Percentiles rank a stretch among this genome's conserved stretches.
These are phyloP conservation scores for Neosalanx taihuensis DNA, from an alignment of 2,797 vertebrate species.

Conservation along the genomic window DNA sequence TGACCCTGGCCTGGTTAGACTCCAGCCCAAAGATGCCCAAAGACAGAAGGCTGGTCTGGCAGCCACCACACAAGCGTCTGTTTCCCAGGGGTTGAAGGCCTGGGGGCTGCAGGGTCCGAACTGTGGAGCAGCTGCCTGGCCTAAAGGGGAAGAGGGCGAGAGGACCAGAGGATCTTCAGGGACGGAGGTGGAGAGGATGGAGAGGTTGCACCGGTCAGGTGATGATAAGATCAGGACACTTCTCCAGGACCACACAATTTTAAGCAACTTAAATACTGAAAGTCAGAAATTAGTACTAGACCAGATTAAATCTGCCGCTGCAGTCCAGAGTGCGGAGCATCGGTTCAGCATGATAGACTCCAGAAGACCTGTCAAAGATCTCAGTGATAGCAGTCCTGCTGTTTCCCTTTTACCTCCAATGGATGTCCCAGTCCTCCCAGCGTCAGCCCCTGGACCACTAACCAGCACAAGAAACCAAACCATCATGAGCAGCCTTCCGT, in stretches of 20 bases:
- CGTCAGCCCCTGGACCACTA: background rate
- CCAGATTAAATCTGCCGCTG: conserved; percentile 7
- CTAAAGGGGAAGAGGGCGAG: background rate
- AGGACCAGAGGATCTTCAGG: background rate
- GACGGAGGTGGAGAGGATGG: conserved; percentile 17
- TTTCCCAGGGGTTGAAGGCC: conserved; percentile 1
- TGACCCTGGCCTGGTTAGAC: conserved; percentile 1
- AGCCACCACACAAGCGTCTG: conserved; percentile 2
- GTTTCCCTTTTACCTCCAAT: background rate
- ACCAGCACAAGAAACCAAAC: background rate
- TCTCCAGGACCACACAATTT: conserved; percentile 46
- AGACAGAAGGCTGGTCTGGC: conserved; percentile 13
- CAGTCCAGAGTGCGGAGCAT: background rate
- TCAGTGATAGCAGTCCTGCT: background rate
- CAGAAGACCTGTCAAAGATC: background rate
- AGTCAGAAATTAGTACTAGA: conserved; percentile 22
- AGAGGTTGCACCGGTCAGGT: conserved; percentile 13
- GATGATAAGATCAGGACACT: conserved; percentile 34
- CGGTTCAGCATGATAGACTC: conserved; percentile 3
- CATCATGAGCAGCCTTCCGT: background rate
- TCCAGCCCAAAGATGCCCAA: conserved; percentile 29
- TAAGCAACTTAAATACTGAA: conserved; percentile 28
- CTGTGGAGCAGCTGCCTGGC: background rate
- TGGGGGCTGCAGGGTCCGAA: background rate
- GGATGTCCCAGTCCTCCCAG: conserved; percentile 3